Base-by-base conservation (phyloP, 2,113 vertebrate species). In the Megaleporinus macrocephalus region DNA sequence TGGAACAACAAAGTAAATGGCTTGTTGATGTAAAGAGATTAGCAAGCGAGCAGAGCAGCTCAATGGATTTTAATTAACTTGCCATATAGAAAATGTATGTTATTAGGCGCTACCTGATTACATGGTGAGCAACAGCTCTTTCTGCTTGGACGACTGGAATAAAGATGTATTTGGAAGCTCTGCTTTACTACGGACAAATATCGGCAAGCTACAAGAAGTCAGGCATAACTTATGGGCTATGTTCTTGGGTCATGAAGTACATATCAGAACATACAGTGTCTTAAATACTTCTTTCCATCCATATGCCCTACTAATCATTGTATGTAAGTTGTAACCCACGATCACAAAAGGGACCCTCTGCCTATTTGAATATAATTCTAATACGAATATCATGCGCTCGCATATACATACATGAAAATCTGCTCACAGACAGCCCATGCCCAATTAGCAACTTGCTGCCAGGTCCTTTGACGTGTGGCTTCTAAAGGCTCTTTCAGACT, bases 51-150 rank as follows among this genome's bases (percentile, higher is more conserved):
- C 84, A 88, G 78, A 78, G 87, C 87, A 87, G 79, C 89, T 91
- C 76, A 76, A 86, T 90, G 88, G 88, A 87, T 92, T 93, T 91
- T 93, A 93, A 94, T 93, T 93, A 93, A 93, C 88, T 90, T 89
- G 89, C 91, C 91, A 90, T 91, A 91, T 90, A 93, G 89, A 91
- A 91, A 93, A 89, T 90, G 86, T 89, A 89, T 85, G 90, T 93
- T 92, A 94, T 92, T 89, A 87, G 83, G 86, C 89, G 86, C 87
- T 88, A 87, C 84, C 85, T 87, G 88, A 91, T 92, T 88, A 93
- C 91, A 92, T 79, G 74, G 85, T 83, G 79, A 92, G 92, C 84
- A 89, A 91, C 87, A 87, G 83, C 79, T 88, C 86, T 89, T 92
- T 90, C 89, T 90, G 91, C 92, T 90, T 81, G 85, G 83, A 84